Evolutionary conservation across 2,888 invertebrate genomes (phyloP), one percentile per base, ranked within the genome.

Genomic region (Scaptomyza parva): DNA sequence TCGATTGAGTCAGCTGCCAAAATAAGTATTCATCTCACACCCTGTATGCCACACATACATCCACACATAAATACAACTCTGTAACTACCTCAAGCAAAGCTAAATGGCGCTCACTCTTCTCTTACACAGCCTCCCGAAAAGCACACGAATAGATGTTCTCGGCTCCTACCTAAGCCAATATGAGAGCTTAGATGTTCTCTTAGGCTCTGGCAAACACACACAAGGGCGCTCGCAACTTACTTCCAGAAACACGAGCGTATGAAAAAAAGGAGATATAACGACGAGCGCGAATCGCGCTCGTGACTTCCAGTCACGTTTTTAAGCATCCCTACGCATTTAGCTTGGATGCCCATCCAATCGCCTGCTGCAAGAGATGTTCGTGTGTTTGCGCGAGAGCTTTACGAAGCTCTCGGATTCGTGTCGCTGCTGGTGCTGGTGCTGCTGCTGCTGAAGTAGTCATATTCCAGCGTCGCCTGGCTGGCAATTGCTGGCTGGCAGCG

Each of bases 381-480:
- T 24, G 50, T 45, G 40, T 20, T 33, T 65, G 43, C 50, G 64
- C 50, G 61, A 39, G 53, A 45, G 63, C 53, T 54, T 48, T 26
- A 18, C 66, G 66, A 53, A 47, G 47, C 44, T 43, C 44, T 50
- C 20, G 26, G 65, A 64, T 51, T 65, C 43, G 62, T 45, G 28
- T 14, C 37, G 53, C 39, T 37, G 39, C 35, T 35, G 58, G 18
- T 60, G 28, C 35, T 35, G 58, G 18, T 60, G 28, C 37, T 62
- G 43, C 18, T 43, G 43, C 48, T 44, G 44, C 40, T 37, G 58
- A 50, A 50, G 69, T 73, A 78, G 68, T 70, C 48, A 69, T 65
- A 35, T 90, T 89, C 89, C 90, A 89, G 73, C 77, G 76, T 65
- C 70, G 86, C 86, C 89, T 86, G 84, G 81, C 84, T 75, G 72